These are phyloP conservation scores for Cataglyphis hispanica DNA, from an alignment of 1,140 invertebrate species.

Conservation along the genomic window DNA sequence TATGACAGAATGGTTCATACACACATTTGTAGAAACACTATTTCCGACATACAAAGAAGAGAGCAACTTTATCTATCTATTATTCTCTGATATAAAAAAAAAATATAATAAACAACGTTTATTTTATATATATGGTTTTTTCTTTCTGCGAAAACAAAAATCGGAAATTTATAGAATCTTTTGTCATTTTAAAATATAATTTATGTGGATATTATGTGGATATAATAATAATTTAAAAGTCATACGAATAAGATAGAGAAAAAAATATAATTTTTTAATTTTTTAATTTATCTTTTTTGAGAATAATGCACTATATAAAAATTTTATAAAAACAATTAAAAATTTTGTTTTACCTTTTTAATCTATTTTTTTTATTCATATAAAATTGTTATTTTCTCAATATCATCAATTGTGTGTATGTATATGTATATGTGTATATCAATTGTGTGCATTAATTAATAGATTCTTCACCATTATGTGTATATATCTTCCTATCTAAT, in stretches of 20 bases:
- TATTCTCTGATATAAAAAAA: no score
- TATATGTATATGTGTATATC: no score
- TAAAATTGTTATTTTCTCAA: background rate
- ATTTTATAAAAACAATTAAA: background rate
- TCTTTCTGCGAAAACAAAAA: background rate
- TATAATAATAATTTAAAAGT: no score
- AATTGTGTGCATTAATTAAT: background rate
- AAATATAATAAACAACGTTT: background rate
- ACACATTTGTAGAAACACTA: no score
- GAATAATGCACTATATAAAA: background rate
- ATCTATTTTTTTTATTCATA: background rate
- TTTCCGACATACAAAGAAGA: no score
- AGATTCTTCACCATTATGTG: no score
- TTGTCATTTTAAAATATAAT: background rate
- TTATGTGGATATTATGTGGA: background rate
- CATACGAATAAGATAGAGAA: no score
- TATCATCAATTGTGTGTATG: background rate
- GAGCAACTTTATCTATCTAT: no score
- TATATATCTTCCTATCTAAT: background rate
- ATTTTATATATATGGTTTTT: background rate
- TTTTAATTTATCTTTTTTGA: background rate
- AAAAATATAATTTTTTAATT: background rate
- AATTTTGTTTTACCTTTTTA: background rate
- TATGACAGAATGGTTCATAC: background rate
- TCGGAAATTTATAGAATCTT: background rate